phyloP scores from a whole-genome alignment of 2,113 vertebrate species.

The Nannospalax galili region DNA sequence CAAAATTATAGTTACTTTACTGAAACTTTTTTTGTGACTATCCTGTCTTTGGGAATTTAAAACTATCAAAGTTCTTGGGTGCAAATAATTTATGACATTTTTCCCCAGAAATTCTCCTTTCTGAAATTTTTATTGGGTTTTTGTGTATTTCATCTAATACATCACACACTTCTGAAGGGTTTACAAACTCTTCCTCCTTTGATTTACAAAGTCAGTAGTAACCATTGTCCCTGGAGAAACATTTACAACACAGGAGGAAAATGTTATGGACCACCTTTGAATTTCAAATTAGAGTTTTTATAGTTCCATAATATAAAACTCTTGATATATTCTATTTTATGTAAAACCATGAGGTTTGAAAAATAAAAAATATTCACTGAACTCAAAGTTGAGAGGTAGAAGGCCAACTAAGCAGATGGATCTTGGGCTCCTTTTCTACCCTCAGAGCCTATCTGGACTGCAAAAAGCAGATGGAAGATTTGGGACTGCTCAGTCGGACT shows the following conservation, averaged over 20 bases:
- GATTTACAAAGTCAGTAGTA: conserved; percentile 16
- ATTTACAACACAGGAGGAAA: not conserved
- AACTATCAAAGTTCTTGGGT: too few relatives aligned
- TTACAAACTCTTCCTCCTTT: not conserved
- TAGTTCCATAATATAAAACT: not conserved
- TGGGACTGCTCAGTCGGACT: not conserved
- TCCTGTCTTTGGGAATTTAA: not conserved
- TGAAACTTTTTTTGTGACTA: not conserved
- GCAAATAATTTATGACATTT: not conserved
- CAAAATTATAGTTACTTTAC: not conserved
- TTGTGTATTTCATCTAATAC: too few relatives aligned
- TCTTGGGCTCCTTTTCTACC: not conserved
- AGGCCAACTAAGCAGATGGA: not conserved
- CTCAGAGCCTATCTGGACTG: not conserved
- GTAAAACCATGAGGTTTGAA: not conserved
- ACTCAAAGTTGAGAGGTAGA: not conserved
- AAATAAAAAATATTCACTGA: not conserved
- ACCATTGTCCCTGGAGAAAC: not conserved
- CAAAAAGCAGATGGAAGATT: not conserved
- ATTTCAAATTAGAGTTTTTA: conserved; percentile 52
- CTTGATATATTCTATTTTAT: not conserved
- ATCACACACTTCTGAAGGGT: too few relatives aligned
- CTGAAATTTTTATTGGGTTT: conserved; percentile 49
- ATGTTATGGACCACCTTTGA: conserved; percentile 36
- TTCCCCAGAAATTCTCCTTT: not conserved